These are phyloP conservation scores for Zosterops pallidus DNA, from an alignment of 2,113 vertebrate genomes.

Conservation along the genomic window DNA sequence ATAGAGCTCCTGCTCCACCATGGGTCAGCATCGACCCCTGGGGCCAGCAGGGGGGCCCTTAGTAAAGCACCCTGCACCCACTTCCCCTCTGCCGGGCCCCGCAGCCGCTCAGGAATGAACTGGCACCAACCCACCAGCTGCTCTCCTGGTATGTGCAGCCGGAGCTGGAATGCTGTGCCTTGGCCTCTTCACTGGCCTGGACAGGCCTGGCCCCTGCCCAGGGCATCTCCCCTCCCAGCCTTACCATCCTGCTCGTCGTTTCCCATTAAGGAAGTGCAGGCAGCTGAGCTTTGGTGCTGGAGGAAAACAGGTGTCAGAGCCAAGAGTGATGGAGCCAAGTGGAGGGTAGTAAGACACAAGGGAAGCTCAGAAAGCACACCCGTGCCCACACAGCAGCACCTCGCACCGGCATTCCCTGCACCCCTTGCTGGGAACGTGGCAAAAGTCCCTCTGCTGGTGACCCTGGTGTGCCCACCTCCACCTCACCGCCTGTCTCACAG, in stretches of 20 bases:
- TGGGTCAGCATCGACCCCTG: rapidly evolving
- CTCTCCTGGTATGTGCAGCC: neutral
- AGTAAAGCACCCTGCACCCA: neutral
- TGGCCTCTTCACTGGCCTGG: neutral
- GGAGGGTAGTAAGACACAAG: neutral
- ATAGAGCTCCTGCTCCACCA: neutral
- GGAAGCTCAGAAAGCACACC: neutral
- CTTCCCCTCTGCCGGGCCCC: neutral
- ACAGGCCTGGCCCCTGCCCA: neutral
- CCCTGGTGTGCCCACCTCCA: neutral
- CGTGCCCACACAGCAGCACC: rapidly evolving
- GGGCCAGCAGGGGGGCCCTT: neutral
- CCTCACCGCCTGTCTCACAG: neutral
- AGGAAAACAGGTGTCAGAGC: conserved; percentile 22
- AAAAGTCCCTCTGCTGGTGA: neutral
- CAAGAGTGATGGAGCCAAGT: neutral
- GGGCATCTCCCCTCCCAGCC: neutral
- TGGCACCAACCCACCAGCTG: conserved; percentile 9
- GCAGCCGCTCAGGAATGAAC: conserved; percentile 21
- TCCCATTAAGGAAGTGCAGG: conserved; percentile 45
- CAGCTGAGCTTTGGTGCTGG: neutral
- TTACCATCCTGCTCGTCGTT: neutral
- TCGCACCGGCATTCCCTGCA: rapidly evolving
- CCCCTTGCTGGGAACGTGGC: neutral
- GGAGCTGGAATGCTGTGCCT: neutral